Evolutionary conservation across 2,888 invertebrate species (phyloP), one percentile per base, ranked within the genome.

Genomic region (Salticus scenicus): DNA sequence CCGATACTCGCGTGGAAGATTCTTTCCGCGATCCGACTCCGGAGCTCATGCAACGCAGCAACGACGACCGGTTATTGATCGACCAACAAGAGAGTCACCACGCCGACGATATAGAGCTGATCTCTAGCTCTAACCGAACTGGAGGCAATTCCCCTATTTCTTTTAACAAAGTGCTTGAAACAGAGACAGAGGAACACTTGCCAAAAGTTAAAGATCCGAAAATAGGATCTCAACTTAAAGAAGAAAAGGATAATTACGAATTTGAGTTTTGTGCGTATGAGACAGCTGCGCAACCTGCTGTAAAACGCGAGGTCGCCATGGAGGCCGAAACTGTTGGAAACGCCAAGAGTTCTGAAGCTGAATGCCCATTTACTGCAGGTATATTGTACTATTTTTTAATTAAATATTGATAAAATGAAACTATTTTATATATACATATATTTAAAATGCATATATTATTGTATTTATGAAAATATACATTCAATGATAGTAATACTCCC

Each of bases 281-380:
- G 63, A 37, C 73, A 85, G 79, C 78, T 85, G 84, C 84, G 84
- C 84, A 85, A 75, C 84, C 84, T 85, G 79, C 79, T 67, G 76
- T 76, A 41, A 79, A 79, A 79, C 63, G 20, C 74, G 84, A 85
- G 79, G 84, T 85, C 84, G 84, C 84, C 84, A 85, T 85, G 84
- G 84, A 85, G 74, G 74, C 78, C 73, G 78, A 85, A 79, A 75
- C 78, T 69, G 74, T 79, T 41, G 84, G 78, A 71, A 85, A 74
- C 74, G 64, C 74, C 20, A 79, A 85, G 47, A 84, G 41, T 84
- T 69, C 74, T 28, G 74, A 64, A 67, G 72, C 47, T 47, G 79
- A 74, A 27, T 85, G 84, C 57, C 84, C 84, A 74, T 85, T 78
- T 85, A 69, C 84, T 33, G 74, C 84, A 85, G 84, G 84, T 85